These are phyloP conservation scores for Adineta ricciae DNA, from an alignment of 2,888 invertebrate genomes.

Conservation along the genomic window DNA sequence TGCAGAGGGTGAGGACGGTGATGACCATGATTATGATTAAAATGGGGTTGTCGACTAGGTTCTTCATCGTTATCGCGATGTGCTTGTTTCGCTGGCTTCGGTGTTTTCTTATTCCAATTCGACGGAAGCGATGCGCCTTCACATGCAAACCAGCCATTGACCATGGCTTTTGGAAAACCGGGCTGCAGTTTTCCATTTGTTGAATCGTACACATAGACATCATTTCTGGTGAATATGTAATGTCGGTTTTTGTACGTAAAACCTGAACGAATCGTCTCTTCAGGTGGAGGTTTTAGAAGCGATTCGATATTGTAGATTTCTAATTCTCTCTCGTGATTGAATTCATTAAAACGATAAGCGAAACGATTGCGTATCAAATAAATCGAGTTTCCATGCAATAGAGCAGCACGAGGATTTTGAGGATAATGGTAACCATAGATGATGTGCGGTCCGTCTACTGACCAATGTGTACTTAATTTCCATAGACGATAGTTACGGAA, in stretches of 20 bases:
- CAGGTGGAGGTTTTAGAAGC: not conserved
- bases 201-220: conserved; percentile 17
- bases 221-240: not conserved
- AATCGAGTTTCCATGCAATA: not conserved
- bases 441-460: not conserved
- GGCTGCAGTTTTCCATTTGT: not conserved
- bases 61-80: not conserved
- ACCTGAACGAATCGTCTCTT: not conserved
- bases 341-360: not conserved
- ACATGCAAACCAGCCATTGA: conserved; percentile 18
- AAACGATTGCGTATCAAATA: not conserved
- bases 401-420: not conserved
- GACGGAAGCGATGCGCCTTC: not conserved
- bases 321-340: not conserved
- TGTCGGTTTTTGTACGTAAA: not conserved
- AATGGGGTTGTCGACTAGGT: too few relatives aligned
- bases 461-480: not conserved
- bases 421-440: not conserved
- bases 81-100: not conserved
- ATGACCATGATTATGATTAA: not conserved
- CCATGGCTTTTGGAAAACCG: not conserved
- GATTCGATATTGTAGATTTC: not conserved
- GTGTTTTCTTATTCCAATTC: not conserved
- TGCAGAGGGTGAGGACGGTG: not conserved
- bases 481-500: not conserved